Evolutionary conservation across 2,113 vertebrate genomes (phyloP), one percentile per base, ranked within the genome.

Genomic region (Silurus glanis): DNA sequence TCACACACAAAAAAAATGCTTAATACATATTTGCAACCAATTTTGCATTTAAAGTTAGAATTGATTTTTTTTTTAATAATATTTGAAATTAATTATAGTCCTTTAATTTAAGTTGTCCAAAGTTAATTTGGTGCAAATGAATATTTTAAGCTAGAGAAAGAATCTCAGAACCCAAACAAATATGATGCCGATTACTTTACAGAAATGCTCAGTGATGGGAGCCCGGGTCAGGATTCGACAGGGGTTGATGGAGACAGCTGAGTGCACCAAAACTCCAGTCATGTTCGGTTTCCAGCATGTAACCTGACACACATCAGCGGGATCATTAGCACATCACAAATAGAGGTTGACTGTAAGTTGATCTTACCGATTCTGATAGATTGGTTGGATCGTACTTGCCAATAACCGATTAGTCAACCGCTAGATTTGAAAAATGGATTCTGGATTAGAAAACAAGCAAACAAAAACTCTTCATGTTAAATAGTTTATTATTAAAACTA

Each of bases 191-290:
- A 58, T 56, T 91, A 99, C 98, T 96, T 94, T 93, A 92, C 94
- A 95, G 82, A 98, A 87, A 17, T 51, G 14, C 28, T 94, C 87
- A 3, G 87, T 93, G 79, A 99, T 83, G 0, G 96, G 96, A 2
- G 96, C 91, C 0, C 85, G 90, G 21, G 95, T 94, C 78, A 97
- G n/a, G 86, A 71, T 79, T 14, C 86, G 89, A 3, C 94, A 96
- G 9, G 96, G 95, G 8, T 85, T 94, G 75, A 62, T 92, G 75
- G 91, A 88, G 89, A 91, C 88, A 87, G 82, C 90, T 45, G 89
- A 96, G 90, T 93, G 95, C 83, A 78, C 93, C 80, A 21, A 90
- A 61, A 94, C 61, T n/a, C 87, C 90, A 14, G 25, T 86, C 3
- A 16, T 47, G n/a, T 66, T 83, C 1, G 87, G 86, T 23, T 91